A percentile compares a stretch with the other conserved stretches of the same genome.
These are phyloP conservation scores for Drosophila repleta DNA, from an alignment of 1,140 invertebrate species.

Conservation along the genomic window DNA sequence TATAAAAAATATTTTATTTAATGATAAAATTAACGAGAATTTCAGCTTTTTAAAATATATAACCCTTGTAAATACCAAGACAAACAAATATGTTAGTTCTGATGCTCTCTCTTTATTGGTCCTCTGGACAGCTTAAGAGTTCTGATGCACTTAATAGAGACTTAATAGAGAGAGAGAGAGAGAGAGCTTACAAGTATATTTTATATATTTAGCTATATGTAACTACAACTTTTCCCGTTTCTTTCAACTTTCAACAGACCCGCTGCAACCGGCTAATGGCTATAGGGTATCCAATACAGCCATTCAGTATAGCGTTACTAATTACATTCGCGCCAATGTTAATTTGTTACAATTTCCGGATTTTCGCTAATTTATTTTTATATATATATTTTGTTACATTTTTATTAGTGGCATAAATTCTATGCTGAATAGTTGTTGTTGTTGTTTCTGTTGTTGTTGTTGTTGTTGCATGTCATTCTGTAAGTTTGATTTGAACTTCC, in stretches of 20 bases:
- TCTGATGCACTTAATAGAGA: too few relatives aligned
- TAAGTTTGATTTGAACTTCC: conserved; percentile 54
- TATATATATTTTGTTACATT: conserved; percentile 45
- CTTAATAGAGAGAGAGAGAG: too few relatives aligned
- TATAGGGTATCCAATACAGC: conserved; percentile 5
- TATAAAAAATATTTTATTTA: too few relatives aligned
- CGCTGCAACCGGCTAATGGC: background rate
- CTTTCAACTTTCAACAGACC: background rate
- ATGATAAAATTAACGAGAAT: too few relatives aligned
- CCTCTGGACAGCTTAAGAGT: too few relatives aligned
- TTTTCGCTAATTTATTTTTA: conserved; percentile 79
- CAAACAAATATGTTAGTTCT: too few relatives aligned
- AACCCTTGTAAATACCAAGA: too few relatives aligned
- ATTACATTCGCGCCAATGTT: conserved; percentile 78
- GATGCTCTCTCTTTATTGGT: too few relatives aligned
- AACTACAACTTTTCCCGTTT: too few relatives aligned
- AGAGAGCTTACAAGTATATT: too few relatives aligned
- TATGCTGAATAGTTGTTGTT: conserved; percentile 22
- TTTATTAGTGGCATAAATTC: conserved; percentile 77
- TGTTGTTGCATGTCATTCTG: conserved; percentile 27
- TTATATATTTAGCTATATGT: too few relatives aligned
- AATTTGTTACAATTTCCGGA: conserved; percentile 83
- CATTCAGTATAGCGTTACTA: conserved; percentile 67
- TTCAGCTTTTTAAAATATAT: too few relatives aligned
- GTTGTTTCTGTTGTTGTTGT: conserved; percentile 25